phyloP scores from a whole-genome alignment of 2,797 vertebrate species.

The Jordanella pulchra region DNA sequence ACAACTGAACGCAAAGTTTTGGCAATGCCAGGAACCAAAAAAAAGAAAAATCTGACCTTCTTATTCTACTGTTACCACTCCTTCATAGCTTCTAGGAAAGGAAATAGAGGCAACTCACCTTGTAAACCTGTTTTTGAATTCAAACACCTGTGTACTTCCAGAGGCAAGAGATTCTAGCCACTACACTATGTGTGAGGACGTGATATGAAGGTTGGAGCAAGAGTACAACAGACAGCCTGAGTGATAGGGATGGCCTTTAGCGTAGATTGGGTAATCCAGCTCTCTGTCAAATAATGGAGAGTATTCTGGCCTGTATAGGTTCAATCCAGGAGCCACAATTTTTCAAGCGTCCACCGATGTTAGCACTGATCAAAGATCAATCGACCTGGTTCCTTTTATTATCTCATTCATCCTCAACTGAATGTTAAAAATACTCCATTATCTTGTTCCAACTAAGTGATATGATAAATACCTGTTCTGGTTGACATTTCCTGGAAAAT shows the following conservation, averaged over 20 bases:
- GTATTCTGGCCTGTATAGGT: slow-evolving; percentile 51
- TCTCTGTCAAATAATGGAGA: slow-evolving; percentile 71
- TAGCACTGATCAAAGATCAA: slow-evolving; percentile 69
- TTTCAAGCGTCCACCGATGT: slow-evolving; percentile 65
- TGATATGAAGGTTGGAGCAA: slow-evolving; percentile 65
- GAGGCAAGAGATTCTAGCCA: slow-evolving; percentile 52
- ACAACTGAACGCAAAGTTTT: background rate
- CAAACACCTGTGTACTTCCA: slow-evolving; percentile 51
- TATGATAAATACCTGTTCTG: slow-evolving; percentile 63
- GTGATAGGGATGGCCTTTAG: slow-evolving; percentile 73
- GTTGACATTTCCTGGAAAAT: slow-evolving; percentile 64
- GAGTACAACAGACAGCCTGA: slow-evolving; percentile 60
- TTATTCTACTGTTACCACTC: slow-evolving; percentile 3
- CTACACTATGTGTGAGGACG: slow-evolving; percentile 51
- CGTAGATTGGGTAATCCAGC: slow-evolving; percentile 71
- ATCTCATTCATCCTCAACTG: slow-evolving; percentile 63
- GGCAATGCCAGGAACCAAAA: background rate
- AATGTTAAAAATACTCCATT: slow-evolving; percentile 56
- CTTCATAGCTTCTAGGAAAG: slow-evolving; percentile 13
- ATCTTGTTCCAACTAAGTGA: slow-evolving; percentile 35
- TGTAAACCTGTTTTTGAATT: slow-evolving; percentile 52
- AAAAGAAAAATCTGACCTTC: background rate
- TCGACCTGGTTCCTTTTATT: slow-evolving; percentile 59
- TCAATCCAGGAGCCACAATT: slow-evolving; percentile 64
- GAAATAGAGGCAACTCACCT: slow-evolving; percentile 33